Evolutionary conservation across 1,140 invertebrate species (phyloP), one percentile per base, ranked within the genome.

Genomic region (honey bee (Apis mellifera)): DNA sequence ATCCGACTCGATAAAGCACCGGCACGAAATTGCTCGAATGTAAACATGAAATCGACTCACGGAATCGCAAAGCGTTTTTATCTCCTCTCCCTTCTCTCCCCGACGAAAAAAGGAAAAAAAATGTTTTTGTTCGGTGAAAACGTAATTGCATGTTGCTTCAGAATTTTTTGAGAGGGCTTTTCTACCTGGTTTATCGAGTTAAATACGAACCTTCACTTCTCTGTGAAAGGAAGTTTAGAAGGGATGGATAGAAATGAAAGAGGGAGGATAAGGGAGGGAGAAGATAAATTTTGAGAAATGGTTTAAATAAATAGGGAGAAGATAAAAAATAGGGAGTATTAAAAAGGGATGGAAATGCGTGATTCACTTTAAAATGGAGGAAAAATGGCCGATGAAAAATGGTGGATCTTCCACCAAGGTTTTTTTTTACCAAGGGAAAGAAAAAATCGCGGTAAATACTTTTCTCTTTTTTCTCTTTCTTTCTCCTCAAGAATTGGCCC

Each of bases 11-110:
- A 78, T 73, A 48, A 86, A 81, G 48, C 66, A 50, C 32, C 7
- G 32, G 32, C 32, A 84, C 32, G 23, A 9, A 3, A n/a, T 55
- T 42, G 65, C 26, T 69, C 59, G 50, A 72, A 66, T 72, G 75
- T 77, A 82, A 85, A 82, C 50, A 23, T 71, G 42, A 66, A n/a
- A 64, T 70, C 26, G 48, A 77, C 32, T 84, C 21, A 13, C 1
- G 21, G 19, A 23, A 13, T 17, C 19, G 15, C n/a, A 23, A 15
- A 19, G 57, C 32, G 32, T 42, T 42, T 42, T 42, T 42, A 42
- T 42, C 32, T 42, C 32, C 32, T 42, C 32, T 42, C 32, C 32
- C 32, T 42, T 2, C 32, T 83, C 26, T 11, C 17, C 23, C 11
- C 8, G 42, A n/a, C n/a, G n/a, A n/a, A 21, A 69, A 68, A 68